phyloP scores from a whole-genome alignment of 1,140 invertebrate genomes.

The Cylas formicarius region DNA sequence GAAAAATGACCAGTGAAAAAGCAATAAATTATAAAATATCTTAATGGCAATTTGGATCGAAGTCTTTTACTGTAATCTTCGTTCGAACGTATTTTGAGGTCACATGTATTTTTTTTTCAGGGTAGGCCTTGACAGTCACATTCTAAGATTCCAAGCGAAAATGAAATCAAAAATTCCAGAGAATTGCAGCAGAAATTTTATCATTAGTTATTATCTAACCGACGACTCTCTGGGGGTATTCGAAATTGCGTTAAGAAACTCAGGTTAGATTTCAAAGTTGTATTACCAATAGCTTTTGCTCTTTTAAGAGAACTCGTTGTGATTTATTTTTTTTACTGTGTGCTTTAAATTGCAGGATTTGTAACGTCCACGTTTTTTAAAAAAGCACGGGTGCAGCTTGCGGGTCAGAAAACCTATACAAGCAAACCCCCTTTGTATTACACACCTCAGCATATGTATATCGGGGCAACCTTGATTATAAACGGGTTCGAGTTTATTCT shows the following conservation, averaged over 20 bases:
- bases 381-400: slow-evolving; percentile 60
- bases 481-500: slow-evolving; percentile 72
- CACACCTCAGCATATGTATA: slow-evolving; percentile 67
- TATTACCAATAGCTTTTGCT: no score
- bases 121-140: slow-evolving; percentile 63
- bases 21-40: no score
- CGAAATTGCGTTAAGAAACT: slow-evolving; percentile 67
- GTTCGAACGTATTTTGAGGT: no score
- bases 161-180: slow-evolving; percentile 64
- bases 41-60: no score
- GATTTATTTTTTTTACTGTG: slow-evolving; percentile 1
- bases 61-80: no score
- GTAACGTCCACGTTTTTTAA: slow-evolving; percentile 61
- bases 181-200: slow-evolving; percentile 63
- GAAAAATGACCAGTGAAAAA: no score
- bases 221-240: slow-evolving; percentile 80
- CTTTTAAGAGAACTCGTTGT: neutral
- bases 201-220: slow-evolving; percentile 72
- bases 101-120: no score
- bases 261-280: slow-evolving; percentile 46
- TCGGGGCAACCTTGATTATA: slow-evolving; percentile 68
- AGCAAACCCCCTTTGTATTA: slow-evolving; percentile 65
- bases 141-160: slow-evolving; percentile 70
- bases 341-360: slow-evolving; percentile 36
- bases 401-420: slow-evolving; percentile 61